Evolutionary conservation across 92 coral and sea anemone species (phyloP).

Genomic region (Epizoanthus illoricatus): DNA sequence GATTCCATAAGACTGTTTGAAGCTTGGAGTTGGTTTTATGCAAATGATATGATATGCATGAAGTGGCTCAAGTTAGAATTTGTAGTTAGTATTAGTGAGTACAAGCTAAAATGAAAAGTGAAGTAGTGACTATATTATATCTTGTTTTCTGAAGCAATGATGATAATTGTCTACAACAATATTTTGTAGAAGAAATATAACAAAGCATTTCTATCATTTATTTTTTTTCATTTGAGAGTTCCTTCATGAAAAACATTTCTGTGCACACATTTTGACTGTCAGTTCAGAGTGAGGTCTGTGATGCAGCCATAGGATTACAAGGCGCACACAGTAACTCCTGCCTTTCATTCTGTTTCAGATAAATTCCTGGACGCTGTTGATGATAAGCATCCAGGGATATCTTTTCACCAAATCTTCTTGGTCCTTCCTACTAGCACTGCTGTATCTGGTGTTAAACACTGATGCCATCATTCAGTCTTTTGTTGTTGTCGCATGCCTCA

Average conservation of each 20-base stretch:
- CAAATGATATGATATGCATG: no score
- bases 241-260: not conserved
- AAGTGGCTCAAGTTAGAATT: no score
- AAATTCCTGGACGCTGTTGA: slow-evolving; percentile 63
- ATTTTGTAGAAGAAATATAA: no score
- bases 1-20: no score
- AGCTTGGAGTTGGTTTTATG: no score
- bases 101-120: no score
- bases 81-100: no score
- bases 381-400: slow-evolving; percentile 53
- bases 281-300: slow-evolving; percentile 32
- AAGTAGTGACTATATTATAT: no score
- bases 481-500: slow-evolving; percentile 53
- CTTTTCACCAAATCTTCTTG: slow-evolving; percentile 63
- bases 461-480: slow-evolving; percentile 71
- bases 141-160: no score
- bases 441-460: slow-evolving; percentile 67
- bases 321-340: slow-evolving; percentile 83
- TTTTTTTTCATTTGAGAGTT: not conserved
- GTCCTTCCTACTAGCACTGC: slow-evolving; percentile 64
- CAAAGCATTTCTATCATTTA: no score
- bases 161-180: no score
- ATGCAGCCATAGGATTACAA: slow-evolving; percentile 34
- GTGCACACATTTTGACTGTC: slow-evolving; percentile 13
- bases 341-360: slow-evolving; percentile 89